Evolutionary conservation across 53 echinoderm and acorn worm species (phyloP).

Genomic region (Patiria pectinifera): DNA sequence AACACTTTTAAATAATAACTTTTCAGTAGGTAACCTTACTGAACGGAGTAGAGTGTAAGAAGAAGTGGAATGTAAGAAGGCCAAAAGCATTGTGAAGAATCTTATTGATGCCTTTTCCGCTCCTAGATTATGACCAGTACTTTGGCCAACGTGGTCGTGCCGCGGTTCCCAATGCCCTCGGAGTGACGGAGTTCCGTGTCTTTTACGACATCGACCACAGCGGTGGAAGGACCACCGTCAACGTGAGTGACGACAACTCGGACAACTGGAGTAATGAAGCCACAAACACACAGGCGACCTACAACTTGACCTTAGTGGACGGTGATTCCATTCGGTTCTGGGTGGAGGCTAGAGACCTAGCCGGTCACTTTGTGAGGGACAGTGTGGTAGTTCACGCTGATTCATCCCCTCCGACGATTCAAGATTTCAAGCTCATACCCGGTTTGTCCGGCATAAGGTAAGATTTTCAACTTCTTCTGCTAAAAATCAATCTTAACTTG

Average conservation of each 20-base stretch:
- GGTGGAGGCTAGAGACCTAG: constrained; percentile 35
- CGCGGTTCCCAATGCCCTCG: constrained; percentile 47
- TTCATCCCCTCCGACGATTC: constrained; percentile 25
- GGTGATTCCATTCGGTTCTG: constrained; percentile 55
- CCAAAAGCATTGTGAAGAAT: too few species aligned
- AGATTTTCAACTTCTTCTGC: too few species aligned
- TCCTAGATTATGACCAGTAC: constrained; percentile 52
- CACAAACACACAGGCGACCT: constrained; percentile 7
- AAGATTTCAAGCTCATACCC: too few species aligned
- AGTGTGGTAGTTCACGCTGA: constrained; percentile 27
- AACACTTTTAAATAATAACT: too few species aligned
- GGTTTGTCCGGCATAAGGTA: too few species aligned
- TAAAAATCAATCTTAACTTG: too few species aligned
- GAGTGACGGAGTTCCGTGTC: constrained; percentile 33
- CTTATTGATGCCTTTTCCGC: background rate
- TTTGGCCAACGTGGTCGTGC: background rate
- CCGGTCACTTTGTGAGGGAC: constrained; percentile 6
- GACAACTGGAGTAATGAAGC: background rate
- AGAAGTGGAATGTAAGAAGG: too few species aligned
- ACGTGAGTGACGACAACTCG: too few species aligned
- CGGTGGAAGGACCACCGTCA: too few species aligned
- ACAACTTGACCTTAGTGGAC: constrained; percentile 9
- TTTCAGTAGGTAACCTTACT: too few species aligned
- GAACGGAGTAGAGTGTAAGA: too few species aligned
- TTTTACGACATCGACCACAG: background rate